Conservation (phyloP, 2,797 vertebrate species). For the Xenopus petersii region DNA sequence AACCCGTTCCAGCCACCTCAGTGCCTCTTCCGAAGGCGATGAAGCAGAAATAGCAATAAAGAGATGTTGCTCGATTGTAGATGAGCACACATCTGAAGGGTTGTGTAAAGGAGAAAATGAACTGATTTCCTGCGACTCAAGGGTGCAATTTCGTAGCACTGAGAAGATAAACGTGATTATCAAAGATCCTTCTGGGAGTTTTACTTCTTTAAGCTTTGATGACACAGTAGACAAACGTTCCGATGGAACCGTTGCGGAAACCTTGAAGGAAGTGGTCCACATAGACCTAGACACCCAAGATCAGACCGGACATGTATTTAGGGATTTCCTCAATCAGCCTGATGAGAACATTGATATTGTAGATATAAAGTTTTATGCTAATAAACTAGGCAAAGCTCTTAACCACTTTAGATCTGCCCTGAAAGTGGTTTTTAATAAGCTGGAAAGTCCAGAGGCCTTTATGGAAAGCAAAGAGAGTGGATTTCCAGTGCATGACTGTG, state of each 20-base stretch:
- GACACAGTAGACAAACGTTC: slow-evolving; percentile 58
- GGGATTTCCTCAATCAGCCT: slow-evolving; percentile 66
- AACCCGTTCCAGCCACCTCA: slow-evolving; percentile 35
- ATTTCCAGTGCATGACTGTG: slow-evolving; percentile 60
- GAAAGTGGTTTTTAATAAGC: slow-evolving; percentile 82
- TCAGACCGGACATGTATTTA: slow-evolving; percentile 65
- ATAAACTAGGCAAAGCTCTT: slow-evolving; percentile 80
- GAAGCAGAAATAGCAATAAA: slow-evolving; percentile 44
- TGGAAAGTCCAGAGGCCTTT: slow-evolving; percentile 71
- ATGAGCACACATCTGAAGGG: slow-evolving; percentile 52
- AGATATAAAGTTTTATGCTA: slow-evolving; percentile 74
- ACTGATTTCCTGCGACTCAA: slow-evolving; percentile 48
- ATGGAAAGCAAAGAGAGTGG: slow-evolving; percentile 65
- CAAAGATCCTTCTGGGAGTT: slow-evolving; percentile 61
- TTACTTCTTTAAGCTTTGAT: slow-evolving; percentile 58
- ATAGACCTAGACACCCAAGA: slow-evolving; percentile 74
- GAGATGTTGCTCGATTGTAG: slow-evolving; percentile 51
- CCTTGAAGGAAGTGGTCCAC: slow-evolving; percentile 69
- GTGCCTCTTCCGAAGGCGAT: slow-evolving; percentile 41
- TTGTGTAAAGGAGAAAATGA: slow-evolving; percentile 52
- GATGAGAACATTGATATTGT: slow-evolving; percentile 66
- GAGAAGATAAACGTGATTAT: slow-evolving; percentile 64
- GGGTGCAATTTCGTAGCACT: slow-evolving; percentile 57
- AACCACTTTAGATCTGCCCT: slow-evolving; percentile 80
- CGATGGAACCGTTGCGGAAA: slow-evolving; percentile 58